Base-by-base conservation (phyloP, 2,888 invertebrate genomes). In the Cosmorhoe ocellata region DNA sequence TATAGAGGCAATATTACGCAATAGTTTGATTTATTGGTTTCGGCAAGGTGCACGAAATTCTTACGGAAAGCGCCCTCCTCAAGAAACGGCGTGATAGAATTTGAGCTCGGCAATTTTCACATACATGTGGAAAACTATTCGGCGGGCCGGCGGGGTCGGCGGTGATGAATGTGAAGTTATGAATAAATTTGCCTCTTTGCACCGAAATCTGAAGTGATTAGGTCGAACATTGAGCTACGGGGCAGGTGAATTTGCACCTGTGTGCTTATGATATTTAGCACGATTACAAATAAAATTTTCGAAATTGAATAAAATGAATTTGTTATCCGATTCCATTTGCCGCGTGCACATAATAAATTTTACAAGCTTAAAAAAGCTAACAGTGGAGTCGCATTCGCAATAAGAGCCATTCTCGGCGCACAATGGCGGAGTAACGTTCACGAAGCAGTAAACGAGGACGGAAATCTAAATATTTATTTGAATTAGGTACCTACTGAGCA, bases 21-120 rank as follows among this genome's bases (percentile, higher is more conserved):
- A 86, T 86, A 83, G 81, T 85, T 81, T 89, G 89, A 89, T 89
- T 89, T 89, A 89, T 88, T 74, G 82, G 79, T 79, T 79, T 79
- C 73, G 83, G 82, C 81, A 88, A 89, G 89, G 88, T 89, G 89
- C 83, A 81, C 75, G 66, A 71, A 75, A 73, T 74, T 77, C 84
- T 81, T 82, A 82, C 83, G 81, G 79, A 69, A 63, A 71, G 69
- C 71, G 63, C 81, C 84, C 80, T 74, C 62, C 64, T 66, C 66
- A 65, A 62, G 66, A 66, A 65, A 66, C 69, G 64, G 67, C 82
- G 78, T 86, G 84, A 82, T 84, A 84, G 81, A 84, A 86, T 87
- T 84, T 76, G 59, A 77, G 69, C 69, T 73, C 76, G 74, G 76
- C 83, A 84, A 85, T 85, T 84, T 83, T 78, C 84, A 74, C 79